A percentile compares a stretch with the other conserved stretches of the same genome.
phyloP scores from a whole-genome alignment of 2,113 vertebrate species.

The Xenus cinereus region DNA sequence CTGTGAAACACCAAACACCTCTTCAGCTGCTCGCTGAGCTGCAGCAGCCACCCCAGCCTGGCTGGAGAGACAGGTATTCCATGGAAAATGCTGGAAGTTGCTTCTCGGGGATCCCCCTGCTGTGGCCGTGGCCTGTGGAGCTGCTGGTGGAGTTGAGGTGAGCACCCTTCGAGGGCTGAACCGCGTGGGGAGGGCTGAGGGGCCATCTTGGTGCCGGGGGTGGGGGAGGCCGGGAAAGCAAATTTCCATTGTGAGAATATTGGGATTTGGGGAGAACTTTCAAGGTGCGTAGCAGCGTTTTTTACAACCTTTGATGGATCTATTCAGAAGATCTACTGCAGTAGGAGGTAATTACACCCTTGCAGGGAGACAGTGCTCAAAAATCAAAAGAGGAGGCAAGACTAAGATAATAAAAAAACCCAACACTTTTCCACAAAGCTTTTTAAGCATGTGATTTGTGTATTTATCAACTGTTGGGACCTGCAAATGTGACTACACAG shows the following conservation, averaged over 20 bases:
- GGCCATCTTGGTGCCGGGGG: accelerated
- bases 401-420: background rate
- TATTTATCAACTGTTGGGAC: background rate
- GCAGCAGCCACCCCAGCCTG: accelerated
- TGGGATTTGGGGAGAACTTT: background rate
- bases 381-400: background rate
- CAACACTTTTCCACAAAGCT: background rate
- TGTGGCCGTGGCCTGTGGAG: accelerated
- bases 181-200: background rate
- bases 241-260: accelerated
- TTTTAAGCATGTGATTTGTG: background rate
- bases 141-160: background rate
- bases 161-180: accelerated
- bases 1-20: accelerated
- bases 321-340: background rate
- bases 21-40: accelerated
- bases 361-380: background rate
- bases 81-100: accelerated
- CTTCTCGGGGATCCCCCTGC: accelerated
- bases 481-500: background rate
- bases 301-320: background rate
- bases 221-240: accelerated
- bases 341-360: background rate
- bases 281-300: background rate
- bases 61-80: accelerated